Base-by-base conservation (phyloP, 2,888 invertebrate genomes). In the Eristalinus aeneus region DNA sequence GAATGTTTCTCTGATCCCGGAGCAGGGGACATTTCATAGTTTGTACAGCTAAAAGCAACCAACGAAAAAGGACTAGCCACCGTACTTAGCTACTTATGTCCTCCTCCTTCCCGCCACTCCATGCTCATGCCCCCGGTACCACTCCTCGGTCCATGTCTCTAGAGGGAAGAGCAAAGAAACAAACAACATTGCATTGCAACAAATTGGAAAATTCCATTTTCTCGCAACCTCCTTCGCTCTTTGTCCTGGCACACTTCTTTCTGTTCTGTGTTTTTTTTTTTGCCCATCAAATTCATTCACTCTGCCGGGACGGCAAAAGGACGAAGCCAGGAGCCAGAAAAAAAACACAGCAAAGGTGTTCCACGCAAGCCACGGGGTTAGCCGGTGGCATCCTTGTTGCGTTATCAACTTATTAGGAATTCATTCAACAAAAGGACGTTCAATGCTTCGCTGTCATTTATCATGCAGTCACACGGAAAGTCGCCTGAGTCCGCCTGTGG, bases 361-460 rank as follows among this genome's bases (percentile, higher is more conserved):
- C 73, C 32, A 36, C 63, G 32, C 36, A 39, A 71, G 63, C 69
- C 46, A 46, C 46, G 16, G 46, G 46, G 77, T 53, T 71, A 64
- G 71, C 75, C 67, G 65, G 86, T 82, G 82, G 86, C 86, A 86
- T 82, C 74, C 86, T 82, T 81, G 78, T 82, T 87, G 87, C 83
- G 87, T 87, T 87, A 87, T 87, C 87, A 87, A 79, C 87, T 87
- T 87, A 87, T 87, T 87, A 87, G 83, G 78, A 87, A 87, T 87
- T 83, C 83, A 83, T 87, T 87, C 79, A 87, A 83, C 87, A 87
- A 87, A 87, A 87, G 87, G 87, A 87, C 83, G 71, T 83, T 79
- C 87, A 83, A 64, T 87, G 87, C 72, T 87, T 83, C 68, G 87
- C 75, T 87, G 83, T 87, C 87, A 83, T 87, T 87, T 87, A 87